phyloP scores from a whole-genome alignment of 2,113 vertebrate genomes.

The Leptobrachium leishanense region DNA sequence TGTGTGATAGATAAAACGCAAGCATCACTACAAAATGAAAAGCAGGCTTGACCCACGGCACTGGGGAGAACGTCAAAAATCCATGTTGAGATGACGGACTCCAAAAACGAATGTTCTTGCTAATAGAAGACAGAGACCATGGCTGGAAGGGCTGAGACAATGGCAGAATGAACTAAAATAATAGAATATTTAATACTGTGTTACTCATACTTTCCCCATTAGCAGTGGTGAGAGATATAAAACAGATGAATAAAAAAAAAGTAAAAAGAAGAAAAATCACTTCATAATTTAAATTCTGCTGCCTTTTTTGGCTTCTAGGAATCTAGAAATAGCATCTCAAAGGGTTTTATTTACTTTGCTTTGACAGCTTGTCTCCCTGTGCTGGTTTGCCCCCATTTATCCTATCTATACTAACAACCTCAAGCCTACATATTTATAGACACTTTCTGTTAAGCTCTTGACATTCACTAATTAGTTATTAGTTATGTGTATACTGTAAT shows the following conservation, averaged over 20 bases:
- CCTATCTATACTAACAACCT: conserved; percentile 35
- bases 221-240: conserved; percentile 34
- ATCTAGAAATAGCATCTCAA: conserved; percentile 38
- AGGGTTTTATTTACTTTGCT: conserved; percentile 47
- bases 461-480: conserved; percentile 54
- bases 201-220: conserved; percentile 28
- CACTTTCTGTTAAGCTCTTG: conserved; percentile 39
- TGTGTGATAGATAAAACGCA: conserved; percentile 30
- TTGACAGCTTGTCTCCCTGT: conserved; percentile 37
- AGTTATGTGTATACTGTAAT: conserved; percentile 50
- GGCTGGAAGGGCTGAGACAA: conserved; percentile 7
- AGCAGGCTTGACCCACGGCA: conserved; percentile 33
- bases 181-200: not conserved
- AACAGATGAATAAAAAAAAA: conserved; percentile 38
- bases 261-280: conserved; percentile 18
- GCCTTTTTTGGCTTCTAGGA: conserved; percentile 20
- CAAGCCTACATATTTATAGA: conserved; percentile 42
- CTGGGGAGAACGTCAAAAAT: not conserved
- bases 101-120: conserved; percentile 22
- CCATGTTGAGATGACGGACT: conserved; percentile 15
- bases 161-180: not conserved
- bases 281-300: conserved; percentile 47
- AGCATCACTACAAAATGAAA: conserved; percentile 33
- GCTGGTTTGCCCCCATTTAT: conserved; percentile 29
- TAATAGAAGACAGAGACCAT: conserved; percentile 38